These are phyloP conservation scores for Ctenicera cuprea DNA, from an alignment of 2,888 invertebrate species.

Conservation along the genomic window DNA sequence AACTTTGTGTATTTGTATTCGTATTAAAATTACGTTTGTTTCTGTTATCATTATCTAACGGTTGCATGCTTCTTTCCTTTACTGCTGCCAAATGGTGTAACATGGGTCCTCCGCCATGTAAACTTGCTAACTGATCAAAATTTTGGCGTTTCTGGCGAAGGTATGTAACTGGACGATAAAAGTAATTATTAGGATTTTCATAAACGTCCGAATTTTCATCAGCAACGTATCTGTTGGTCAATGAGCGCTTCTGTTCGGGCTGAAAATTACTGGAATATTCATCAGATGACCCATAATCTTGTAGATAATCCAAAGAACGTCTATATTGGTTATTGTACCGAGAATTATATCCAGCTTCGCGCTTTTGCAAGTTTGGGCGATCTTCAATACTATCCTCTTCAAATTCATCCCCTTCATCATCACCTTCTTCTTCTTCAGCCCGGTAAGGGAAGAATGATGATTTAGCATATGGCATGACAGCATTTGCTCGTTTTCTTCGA, in stretches of 20 bases:
- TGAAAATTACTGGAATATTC: slow-evolving; percentile 29
- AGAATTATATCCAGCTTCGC: slow-evolving; percentile 60
- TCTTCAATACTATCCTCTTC: slow-evolving; percentile 74
- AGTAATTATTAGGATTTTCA: slow-evolving; percentile 54
- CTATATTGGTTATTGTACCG: background rate
- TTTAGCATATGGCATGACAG: slow-evolving; percentile 69
- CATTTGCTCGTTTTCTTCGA: slow-evolving; percentile 67
- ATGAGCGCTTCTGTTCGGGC: slow-evolving; percentile 27
- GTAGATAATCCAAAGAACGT: slow-evolving; percentile 31
- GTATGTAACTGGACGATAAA: slow-evolving; percentile 45
- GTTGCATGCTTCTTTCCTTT: slow-evolving; percentile 60
- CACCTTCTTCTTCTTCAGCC: slow-evolving; percentile 71
- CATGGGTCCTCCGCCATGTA: slow-evolving; percentile 60
- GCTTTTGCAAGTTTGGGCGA: slow-evolving; percentile 67
- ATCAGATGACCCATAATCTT: slow-evolving; percentile 34
- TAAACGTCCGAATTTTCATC: slow-evolving; percentile 54
- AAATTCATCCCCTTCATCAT: slow-evolving; percentile 74
- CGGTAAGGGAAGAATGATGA: slow-evolving; percentile 69
- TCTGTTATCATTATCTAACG: slow-evolving; percentile 41
- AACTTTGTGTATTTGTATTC: too few relatives aligned
- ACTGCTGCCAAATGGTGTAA: slow-evolving; percentile 61
- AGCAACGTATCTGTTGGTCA: slow-evolving; percentile 48
- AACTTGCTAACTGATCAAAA: slow-evolving; percentile 58
- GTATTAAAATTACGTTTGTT: slow-evolving; percentile 43
- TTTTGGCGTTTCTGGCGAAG: slow-evolving; percentile 58